Conservation (phyloP, 64 coral and sea anemone species). For the Montipora sp. region DNA sequence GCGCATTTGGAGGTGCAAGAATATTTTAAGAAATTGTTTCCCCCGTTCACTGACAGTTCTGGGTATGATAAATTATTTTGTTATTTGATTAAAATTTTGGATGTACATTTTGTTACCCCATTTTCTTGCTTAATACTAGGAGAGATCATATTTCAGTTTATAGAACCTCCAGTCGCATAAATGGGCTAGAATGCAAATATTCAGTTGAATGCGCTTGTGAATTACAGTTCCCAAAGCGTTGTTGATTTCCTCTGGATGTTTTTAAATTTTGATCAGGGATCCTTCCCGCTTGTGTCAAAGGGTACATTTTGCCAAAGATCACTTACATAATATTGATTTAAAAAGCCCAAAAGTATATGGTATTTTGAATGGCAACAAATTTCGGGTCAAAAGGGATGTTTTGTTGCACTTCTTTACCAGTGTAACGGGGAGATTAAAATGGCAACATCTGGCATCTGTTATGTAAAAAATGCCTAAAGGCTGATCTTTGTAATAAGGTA, state of each 20-base stretch:
- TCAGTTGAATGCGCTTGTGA: too few relatives aligned
- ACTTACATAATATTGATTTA: too few relatives aligned
- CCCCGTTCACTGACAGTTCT: neutral
- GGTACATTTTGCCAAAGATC: neutral
- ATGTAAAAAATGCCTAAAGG: neutral
- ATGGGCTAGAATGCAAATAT: neutral
- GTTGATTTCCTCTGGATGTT: neutral
- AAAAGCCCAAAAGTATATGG: too few relatives aligned
- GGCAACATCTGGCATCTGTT: neutral
- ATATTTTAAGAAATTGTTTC: slow-evolving; percentile 40
- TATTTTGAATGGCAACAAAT: neutral
- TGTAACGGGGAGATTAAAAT: neutral
- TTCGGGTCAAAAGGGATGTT: neutral
- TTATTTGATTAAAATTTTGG: neutral
- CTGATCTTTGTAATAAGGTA: neutral
- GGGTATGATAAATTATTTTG: neutral
- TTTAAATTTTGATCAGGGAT: neutral
- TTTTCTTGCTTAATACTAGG: neutral
- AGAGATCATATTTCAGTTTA: slow-evolving; percentile 15
- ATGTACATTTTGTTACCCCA: neutral
- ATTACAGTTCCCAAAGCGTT: too few relatives aligned
- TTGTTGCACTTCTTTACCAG: neutral
- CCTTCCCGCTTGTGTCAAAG: neutral
- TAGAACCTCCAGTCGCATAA: neutral
- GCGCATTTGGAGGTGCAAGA: slow-evolving; percentile 24